These are phyloP conservation scores for Gastrophysa polygoni DNA, from an alignment of 2,888 invertebrate species.

Conservation along the genomic window DNA sequence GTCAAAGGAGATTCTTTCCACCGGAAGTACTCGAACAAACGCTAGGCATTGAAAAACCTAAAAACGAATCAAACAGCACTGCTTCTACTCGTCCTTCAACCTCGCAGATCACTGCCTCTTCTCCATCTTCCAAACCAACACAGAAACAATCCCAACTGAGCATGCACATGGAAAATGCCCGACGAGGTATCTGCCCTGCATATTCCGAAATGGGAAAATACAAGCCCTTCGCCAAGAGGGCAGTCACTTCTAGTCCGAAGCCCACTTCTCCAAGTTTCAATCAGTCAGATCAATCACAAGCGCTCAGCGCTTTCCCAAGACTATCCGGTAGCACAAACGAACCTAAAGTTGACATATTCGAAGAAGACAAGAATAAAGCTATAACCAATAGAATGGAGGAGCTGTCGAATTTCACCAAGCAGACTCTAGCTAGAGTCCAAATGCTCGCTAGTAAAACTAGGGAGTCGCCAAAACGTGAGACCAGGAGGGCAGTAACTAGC, in stretches of 20 bases:
- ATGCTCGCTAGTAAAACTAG: slow-evolving; percentile 61
- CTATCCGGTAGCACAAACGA: slow-evolving; percentile 10
- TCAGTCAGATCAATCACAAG: slow-evolving; percentile 1
- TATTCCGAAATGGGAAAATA: slow-evolving; percentile 48
- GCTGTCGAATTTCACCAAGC: slow-evolving; percentile 68
- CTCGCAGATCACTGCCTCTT: slow-evolving; percentile 46
- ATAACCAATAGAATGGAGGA: slow-evolving; percentile 67
- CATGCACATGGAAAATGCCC: slow-evolving; percentile 58
- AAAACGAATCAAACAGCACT: slow-evolving; percentile 39
- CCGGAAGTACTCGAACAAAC: slow-evolving; percentile 49
- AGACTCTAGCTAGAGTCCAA: slow-evolving; percentile 72
- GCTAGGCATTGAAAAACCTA: slow-evolving; percentile 16
- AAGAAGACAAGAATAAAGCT: slow-evolving; percentile 43
- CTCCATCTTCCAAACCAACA: slow-evolving; percentile 24
- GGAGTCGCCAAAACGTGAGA: slow-evolving; percentile 41
- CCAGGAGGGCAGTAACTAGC: slow-evolving; percentile 22
- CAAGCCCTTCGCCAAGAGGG: slow-evolving; percentile 39
- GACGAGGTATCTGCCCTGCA: slow-evolving; percentile 48
- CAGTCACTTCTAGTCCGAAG: slow-evolving; percentile 40
- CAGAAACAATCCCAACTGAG: slow-evolving; percentile 52
- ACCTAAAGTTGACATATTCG: slow-evolving; percentile 24
- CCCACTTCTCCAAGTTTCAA: slow-evolving; percentile 28
- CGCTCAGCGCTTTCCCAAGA: slow-evolving; percentile 19
- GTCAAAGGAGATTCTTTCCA: slow-evolving; percentile 51
- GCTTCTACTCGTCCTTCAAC: slow-evolving; percentile 37